A percentile compares a stretch with the other conserved stretches of the same genome.
Conservation (phyloP, 2,888 invertebrate genomes). For the Andrena minutula region DNA sequence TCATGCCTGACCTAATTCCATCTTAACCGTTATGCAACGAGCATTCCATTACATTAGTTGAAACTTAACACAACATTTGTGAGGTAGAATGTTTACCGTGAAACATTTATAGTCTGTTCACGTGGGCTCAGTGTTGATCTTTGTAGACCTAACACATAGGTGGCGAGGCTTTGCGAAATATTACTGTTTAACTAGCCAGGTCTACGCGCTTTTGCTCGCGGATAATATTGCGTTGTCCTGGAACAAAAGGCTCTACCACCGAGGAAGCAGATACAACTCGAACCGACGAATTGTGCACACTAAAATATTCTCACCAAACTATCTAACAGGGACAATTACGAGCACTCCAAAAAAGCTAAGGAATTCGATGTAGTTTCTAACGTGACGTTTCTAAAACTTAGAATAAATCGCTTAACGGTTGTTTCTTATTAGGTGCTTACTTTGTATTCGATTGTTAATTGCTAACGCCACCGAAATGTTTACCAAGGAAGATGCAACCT, state of each 20-base stretch:
- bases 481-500: too few relatives aligned
- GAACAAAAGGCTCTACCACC: not conserved
- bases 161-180: slow-evolving; percentile 14
- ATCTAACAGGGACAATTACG: not conserved
- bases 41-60: too few relatives aligned
- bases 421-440: too few relatives aligned
- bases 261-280: not conserved
- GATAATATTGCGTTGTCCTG: slow-evolving; percentile 10
- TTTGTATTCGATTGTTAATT: too few relatives aligned
- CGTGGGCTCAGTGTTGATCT: slow-evolving; percentile 28
- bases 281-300: not conserved
- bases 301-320: not conserved
- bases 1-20: not conserved
- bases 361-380: too few relatives aligned
- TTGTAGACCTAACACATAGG: slow-evolving; percentile 9
- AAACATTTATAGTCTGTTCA: slow-evolving; percentile 42
- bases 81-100: slow-evolving; percentile 17
- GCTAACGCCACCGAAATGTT: too few relatives aligned
- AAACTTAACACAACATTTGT: not conserved
- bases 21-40: not conserved
- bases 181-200: not conserved
- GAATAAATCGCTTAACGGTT: too few relatives aligned
- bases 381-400: too few relatives aligned
- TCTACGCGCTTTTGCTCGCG: not conserved
- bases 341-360: too few relatives aligned